Evolutionary conservation across 2,888 invertebrate genomes (phyloP).

Genomic region (Yponomeuta sedellus): DNA sequence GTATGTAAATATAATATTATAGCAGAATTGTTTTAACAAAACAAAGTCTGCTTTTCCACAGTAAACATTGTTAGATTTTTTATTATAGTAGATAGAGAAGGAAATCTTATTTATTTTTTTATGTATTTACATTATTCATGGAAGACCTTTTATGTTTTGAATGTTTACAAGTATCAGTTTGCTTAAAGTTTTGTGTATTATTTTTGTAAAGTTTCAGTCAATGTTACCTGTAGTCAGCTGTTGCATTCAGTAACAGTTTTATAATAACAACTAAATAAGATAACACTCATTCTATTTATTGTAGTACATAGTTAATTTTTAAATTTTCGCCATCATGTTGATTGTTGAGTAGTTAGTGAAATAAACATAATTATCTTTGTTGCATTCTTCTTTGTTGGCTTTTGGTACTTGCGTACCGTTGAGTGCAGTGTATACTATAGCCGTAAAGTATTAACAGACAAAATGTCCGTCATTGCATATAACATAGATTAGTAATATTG

Average conservation of each 20-base stretch:
- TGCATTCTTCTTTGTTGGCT: not conserved
- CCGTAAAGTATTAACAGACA: slow-evolving; percentile 13
- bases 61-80: too few species aligned
- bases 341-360: slow-evolving; percentile 37
- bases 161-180: not conserved
- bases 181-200: not conserved
- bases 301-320: slow-evolving; percentile 31
- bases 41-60: not conserved
- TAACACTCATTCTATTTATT: slow-evolving; percentile 19
- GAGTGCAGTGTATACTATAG: not conserved
- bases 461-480: not conserved
- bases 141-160: slow-evolving; percentile 1
- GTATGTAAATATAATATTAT: slow-evolving; percentile 2
- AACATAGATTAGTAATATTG: not conserved
- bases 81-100: not conserved
- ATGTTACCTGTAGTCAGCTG: not conserved
- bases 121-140: slow-evolving; percentile 10
- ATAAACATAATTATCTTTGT: not conserved
- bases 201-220: not conserved
- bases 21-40: not conserved
- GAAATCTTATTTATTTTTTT: slow-evolving; percentile 4
- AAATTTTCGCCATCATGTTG: slow-evolving; percentile 45
- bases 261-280: slow-evolving; percentile 1
- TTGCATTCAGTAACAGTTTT: not conserved
- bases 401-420: not conserved